A percentile compares a stretch with the other conserved stretches of the same genome.
Evolutionary conservation across 2,113 vertebrate genomes (phyloP).

Genomic region (Gadus macrocephalus): DNA sequence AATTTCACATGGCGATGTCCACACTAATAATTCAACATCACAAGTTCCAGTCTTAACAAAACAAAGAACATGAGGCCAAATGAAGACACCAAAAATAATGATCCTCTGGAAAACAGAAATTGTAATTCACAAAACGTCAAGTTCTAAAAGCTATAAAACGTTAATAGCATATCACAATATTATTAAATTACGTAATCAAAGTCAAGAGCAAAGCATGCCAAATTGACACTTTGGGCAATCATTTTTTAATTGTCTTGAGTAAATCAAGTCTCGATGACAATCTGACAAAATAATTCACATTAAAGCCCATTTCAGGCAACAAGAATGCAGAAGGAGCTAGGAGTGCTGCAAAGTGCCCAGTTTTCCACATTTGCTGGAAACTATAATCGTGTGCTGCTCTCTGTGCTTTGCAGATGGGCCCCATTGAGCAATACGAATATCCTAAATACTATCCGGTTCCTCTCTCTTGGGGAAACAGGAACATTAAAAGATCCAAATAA

Average conservation of each 20-base stretch:
- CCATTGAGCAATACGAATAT: slow-evolving; percentile 58
- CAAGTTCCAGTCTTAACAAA: not conserved
- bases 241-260: slow-evolving; percentile 27
- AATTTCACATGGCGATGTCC: slow-evolving; percentile 35
- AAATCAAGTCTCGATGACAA: slow-evolving; percentile 38
- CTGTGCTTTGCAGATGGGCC: slow-evolving; percentile 55
- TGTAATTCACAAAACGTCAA: not conserved
- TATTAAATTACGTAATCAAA: not conserved
- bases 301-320: slow-evolving; percentile 61
- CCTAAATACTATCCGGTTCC: slow-evolving; percentile 62
- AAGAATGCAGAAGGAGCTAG: slow-evolving; percentile 63
- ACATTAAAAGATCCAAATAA: slow-evolving; percentile 58
- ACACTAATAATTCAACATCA: slow-evolving; percentile 31
- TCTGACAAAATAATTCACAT: slow-evolving; percentile 55
- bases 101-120: not conserved
- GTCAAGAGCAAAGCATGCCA: slow-evolving; percentile 6
- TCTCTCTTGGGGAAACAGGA: slow-evolving; percentile 43
- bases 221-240: slow-evolving; percentile 5
- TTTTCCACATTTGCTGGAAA: slow-evolving; percentile 64
- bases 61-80: not conserved
- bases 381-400: slow-evolving; percentile 56
- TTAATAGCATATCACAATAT: not conserved
- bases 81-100: not conserved
- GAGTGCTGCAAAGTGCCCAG: slow-evolving; percentile 53
- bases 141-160: not conserved